Evolutionary conservation across 2,797 vertebrate genomes (phyloP), one percentile per base, ranked within the genome.

Genomic region (Melanotaenia boesemani): DNA sequence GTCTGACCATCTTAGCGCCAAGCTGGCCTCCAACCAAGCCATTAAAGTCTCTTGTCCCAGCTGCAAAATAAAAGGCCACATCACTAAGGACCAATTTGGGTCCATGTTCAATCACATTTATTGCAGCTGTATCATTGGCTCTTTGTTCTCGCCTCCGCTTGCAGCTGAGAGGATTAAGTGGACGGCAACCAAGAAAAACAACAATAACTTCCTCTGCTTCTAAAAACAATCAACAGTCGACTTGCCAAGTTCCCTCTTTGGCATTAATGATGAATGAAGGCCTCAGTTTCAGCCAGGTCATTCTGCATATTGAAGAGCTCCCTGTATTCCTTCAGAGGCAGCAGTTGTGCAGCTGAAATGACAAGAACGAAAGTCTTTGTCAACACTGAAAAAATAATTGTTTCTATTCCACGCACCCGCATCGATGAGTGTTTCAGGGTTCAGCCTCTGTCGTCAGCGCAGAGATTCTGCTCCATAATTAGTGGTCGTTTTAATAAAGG

Each of bases 21-120:
- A 57, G 72, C 81, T 92, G 91, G 88, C 90, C 87, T 65, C 83
- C 85, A 69, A 88, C 91, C 88, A 90, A 90, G 85, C 91, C 92
- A 89, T 93, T 94, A 94, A 92, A 89, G 82, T 74, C 74, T 59
- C 63, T 84, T 76, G 79, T 86, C 88, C 86, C 83, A 69, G 87
- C 90, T 89, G 84, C 66, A 70, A 92, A 92, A 91, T 86, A 76
- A 89, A 89, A 89, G 76, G 77, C 78, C 72, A 82, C 78, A 90
- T 91, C 85, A 86, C 88, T 52, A 65, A 86, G 76, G 84, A 80
- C 80, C 81, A 69, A 89, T 91, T 83, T 84, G 69, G 72, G 39
- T 83, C 66, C 12, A 12, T 70, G 79, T 79, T 89, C 72, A 76
- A 85, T 88, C 84, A 77, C 76, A 72, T 90, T 88, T 88, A 89